Base-by-base conservation (phyloP, 2,797 vertebrate species). In the Sardinella longiceps region DNA sequence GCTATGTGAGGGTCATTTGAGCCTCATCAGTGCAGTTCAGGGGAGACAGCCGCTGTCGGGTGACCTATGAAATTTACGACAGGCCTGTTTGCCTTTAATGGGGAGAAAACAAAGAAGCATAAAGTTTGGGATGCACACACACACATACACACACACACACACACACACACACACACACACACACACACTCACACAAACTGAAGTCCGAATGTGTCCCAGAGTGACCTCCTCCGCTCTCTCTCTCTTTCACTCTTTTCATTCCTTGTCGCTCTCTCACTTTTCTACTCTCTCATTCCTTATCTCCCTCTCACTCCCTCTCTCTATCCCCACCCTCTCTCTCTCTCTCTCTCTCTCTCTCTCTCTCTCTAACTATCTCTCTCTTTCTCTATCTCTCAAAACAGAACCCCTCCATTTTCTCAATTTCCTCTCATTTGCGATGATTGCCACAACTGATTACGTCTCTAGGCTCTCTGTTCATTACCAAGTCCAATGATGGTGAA, bases 161-260 rank as follows among this genome's bases (percentile, higher is more conserved):
- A 50, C 15, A 50, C 14, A n/a, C 30, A 33, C 66, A 74, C 66
- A 74, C 43, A 43, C 43, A 43, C 43, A 43, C 43, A 43, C 43
- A 43, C 43, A 43, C 43, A 43, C 30, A 33, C 66, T 37, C 66
- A 74, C 30, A 50, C 48, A 50, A 14, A 50, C 14, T 37, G 33
- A 74, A 37, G 66, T 74, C 12, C 15, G 9, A 25, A 14, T 18
- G 30, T 74, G 66, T 37, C 66, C 66, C 66, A 37, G 66, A 74
- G 66, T 74, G 66, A 74, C 66, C 66, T 58, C 53, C 37, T 48
- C n/a, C 3, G 80, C 82, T 81, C n/a, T 84, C 80, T 56, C 80
- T 53, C 48, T 33, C 53, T 80, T 33, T n/a, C 30, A n/a, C n/a
- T n/a, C n/a, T n/a, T 23, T 6, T 80, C 74, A 43, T 30, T 80